A percentile compares a stretch with the other conserved stretches of the same genome.
phyloP scores from a whole-genome alignment of 1,140 invertebrate genomes.

The Rhysida immarginata region DNA sequence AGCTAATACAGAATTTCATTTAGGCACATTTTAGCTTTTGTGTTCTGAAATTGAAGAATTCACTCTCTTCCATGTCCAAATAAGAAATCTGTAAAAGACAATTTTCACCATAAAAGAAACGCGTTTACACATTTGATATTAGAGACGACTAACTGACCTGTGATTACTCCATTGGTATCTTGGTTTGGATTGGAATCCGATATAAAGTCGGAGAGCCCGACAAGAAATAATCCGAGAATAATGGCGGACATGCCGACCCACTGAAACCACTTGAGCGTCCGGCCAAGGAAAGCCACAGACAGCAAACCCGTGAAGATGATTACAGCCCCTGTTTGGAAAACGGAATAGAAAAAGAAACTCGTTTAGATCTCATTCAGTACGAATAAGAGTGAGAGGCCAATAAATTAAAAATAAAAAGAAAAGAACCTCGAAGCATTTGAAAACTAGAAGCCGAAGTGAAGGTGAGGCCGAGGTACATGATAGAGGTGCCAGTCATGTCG shows the following conservation, averaged over 20 bases:
- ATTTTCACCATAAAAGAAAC: no score
- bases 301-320: constrained; percentile 86
- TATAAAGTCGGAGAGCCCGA: constrained; percentile 62
- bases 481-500: constrained; percentile 65
- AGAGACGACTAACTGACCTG: constrained; percentile 34
- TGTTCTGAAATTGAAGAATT: no score
- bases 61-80: no score
- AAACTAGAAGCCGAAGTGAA: constrained; percentile 88
- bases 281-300: constrained; percentile 70
- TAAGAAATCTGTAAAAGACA: no score
- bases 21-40: no score
- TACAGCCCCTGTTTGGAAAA: constrained; percentile 65
- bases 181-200: constrained; percentile 30
- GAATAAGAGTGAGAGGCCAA: no score
- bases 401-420: no score
- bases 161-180: constrained; percentile 63
- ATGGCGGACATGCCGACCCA: constrained; percentile 73
- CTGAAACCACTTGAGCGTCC: constrained; percentile 47
- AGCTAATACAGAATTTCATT: no score
- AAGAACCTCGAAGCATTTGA: constrained; percentile 90
- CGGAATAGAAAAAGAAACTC: no score
- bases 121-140: no score
- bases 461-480: constrained; percentile 80
- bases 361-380: no score
- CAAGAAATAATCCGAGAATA: constrained; percentile 60